Evolutionary conservation across 2,888 invertebrate species (phyloP).

Genomic region (Colletes collaris): DNA sequence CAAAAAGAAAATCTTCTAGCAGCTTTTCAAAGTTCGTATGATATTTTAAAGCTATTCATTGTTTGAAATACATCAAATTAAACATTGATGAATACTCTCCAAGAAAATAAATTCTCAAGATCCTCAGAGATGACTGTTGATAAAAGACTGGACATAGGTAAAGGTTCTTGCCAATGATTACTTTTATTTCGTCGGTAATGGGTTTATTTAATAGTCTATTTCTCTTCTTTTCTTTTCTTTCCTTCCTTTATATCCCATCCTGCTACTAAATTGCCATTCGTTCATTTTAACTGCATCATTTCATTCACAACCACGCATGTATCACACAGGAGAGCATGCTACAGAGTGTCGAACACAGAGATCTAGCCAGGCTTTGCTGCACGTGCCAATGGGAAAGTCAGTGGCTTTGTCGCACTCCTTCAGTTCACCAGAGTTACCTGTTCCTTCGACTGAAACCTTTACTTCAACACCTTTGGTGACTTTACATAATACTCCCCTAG

Average conservation of each 20-base stretch:
- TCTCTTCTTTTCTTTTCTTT: slow-evolving; percentile 74
- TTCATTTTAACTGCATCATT: slow-evolving; percentile 47
- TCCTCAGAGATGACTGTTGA: too few relatives aligned
- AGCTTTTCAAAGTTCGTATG: too few relatives aligned
- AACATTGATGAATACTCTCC: too few relatives aligned
- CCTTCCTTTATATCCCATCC: slow-evolving; percentile 53
- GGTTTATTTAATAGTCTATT: slow-evolving; percentile 72
- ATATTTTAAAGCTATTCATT: too few relatives aligned
- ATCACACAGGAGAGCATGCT: slow-evolving; percentile 34
- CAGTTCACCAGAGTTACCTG: slow-evolving; percentile 79
- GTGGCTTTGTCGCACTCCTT: slow-evolving; percentile 76
- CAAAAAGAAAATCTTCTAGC: background rate
- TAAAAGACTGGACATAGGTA: slow-evolving; percentile 25
- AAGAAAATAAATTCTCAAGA: too few relatives aligned
- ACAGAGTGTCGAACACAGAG: slow-evolving; percentile 13
- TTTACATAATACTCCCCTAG: slow-evolving; percentile 72
- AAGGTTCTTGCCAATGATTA: slow-evolving; percentile 59
- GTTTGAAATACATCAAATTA: too few relatives aligned
- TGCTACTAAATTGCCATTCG: slow-evolving; percentile 43
- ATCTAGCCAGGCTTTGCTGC: slow-evolving; percentile 30
- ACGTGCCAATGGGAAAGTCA: slow-evolving; percentile 64
- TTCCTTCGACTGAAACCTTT: slow-evolving; percentile 66
- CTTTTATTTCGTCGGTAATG: slow-evolving; percentile 67
- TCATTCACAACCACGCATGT: slow-evolving; percentile 26
- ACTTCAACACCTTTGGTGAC: slow-evolving; percentile 66